A percentile compares a stretch with the other conserved stretches of the same genome.
Evolutionary conservation across 2,888 invertebrate genomes (phyloP).

Genomic region (Drosophila kokeensis): DNA sequence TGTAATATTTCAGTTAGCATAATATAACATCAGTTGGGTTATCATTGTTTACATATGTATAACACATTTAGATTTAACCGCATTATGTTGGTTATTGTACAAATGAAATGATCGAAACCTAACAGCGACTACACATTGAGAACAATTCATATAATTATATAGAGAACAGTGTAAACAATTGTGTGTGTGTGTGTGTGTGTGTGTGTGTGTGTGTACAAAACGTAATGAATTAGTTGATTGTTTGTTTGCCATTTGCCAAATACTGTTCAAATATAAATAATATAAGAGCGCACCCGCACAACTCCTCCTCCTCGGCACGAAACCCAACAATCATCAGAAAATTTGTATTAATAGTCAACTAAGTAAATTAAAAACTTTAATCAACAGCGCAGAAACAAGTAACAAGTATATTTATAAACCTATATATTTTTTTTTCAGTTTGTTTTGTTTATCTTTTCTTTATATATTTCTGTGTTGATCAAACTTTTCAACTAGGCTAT

Average conservation of each 20-base stretch:
- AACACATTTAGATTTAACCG: constrained; percentile 40
- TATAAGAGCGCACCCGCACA: constrained; percentile 26
- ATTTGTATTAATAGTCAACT: constrained; percentile 66
- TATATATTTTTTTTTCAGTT: constrained; percentile 14
- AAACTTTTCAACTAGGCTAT: constrained; percentile 56
- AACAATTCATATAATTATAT: constrained; percentile 57
- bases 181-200: constrained; percentile 9
- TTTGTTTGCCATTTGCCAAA: constrained; percentile 49
- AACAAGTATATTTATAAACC: constrained; percentile 62
- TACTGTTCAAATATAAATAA: constrained; percentile 44
- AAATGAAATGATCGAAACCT: constrained; percentile 50
- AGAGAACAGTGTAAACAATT: constrained; percentile 56
- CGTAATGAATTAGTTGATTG: constrained; percentile 50
- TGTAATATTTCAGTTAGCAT: constrained; percentile 42
- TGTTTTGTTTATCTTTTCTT: constrained; percentile 5
- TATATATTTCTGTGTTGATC: constrained; percentile 41
- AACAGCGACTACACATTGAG: constrained; percentile 74
- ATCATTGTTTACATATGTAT: constrained; percentile 39
- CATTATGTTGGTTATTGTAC: constrained; percentile 52
- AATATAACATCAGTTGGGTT: constrained; percentile 49
- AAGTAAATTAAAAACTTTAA: constrained; percentile 61
- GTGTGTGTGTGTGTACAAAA: constrained; percentile 51
- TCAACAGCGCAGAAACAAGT: constrained; percentile 71
- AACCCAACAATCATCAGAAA: constrained; percentile 23
- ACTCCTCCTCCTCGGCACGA: constrained; percentile 1